Evolutionary conservation across 2,797 vertebrate genomes (phyloP).

Genomic region (Propithecus perrieri): DNA sequence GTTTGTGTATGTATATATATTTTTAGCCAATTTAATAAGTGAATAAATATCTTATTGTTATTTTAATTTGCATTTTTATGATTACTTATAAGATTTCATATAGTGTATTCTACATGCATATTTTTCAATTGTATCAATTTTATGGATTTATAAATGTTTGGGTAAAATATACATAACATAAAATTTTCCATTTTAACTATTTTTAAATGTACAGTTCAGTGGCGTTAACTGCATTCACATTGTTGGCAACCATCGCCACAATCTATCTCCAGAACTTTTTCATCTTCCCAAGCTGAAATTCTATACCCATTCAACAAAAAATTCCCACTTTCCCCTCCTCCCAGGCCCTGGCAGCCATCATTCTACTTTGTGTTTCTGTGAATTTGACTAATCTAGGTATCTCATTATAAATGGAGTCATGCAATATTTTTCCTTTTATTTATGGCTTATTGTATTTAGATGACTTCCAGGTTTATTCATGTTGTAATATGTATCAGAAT

Average conservation of each 20-base stretch:
- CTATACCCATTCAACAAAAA: background rate
- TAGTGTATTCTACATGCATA: background rate
- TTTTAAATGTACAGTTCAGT: background rate
- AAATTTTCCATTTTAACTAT: background rate
- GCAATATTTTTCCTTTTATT: background rate
- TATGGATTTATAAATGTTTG: background rate
- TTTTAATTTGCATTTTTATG: background rate
- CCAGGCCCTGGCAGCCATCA: background rate
- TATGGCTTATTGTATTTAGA: background rate
- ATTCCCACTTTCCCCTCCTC: fast-evolving
- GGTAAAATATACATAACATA: background rate
- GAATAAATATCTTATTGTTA: background rate
- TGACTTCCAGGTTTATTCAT: background rate
- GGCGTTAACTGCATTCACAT: background rate
- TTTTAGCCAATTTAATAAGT: background rate
- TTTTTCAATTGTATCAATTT: background rate
- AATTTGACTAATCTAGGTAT: background rate
- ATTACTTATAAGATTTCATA: background rate
- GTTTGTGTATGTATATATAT: background rate
- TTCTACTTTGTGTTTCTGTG: background rate
- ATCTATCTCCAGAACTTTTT: background rate
- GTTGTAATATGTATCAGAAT: background rate
- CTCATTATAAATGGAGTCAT: background rate
- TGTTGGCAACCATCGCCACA: background rate
- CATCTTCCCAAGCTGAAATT: background rate